Percentiles rank a stretch among this genome's conserved stretches.
These are phyloP conservation scores for Caerostris extrusa DNA, from an alignment of 1,140 invertebrate species.

Conservation along the genomic window DNA sequence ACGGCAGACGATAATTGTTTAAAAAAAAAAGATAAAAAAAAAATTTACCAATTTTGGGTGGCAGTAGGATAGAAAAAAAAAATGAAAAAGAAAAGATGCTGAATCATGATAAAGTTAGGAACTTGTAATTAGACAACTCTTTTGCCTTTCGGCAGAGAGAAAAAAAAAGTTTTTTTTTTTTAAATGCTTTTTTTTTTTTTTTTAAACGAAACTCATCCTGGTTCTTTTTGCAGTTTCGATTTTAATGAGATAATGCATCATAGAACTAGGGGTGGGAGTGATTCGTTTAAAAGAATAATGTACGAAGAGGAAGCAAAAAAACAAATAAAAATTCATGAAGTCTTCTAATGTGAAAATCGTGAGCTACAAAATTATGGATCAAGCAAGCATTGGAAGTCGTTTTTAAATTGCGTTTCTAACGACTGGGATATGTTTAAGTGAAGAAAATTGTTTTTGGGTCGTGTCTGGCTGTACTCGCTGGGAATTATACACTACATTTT, in stretches of 20 bases:
- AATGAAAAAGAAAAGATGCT: slow-evolving; percentile 33
- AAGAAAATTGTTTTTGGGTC: slow-evolving; percentile 55
- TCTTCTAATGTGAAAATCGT: slow-evolving; percentile 73
- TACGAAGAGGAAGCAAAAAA: not conserved
- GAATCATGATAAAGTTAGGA: slow-evolving; percentile 71
- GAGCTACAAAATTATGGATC: slow-evolving; percentile 42
- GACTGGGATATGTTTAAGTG: slow-evolving; percentile 41
- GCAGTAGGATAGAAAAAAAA: not conserved
- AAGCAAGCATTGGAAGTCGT: slow-evolving; percentile 20
- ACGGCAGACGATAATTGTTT: not conserved
- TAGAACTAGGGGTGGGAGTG: slow-evolving; percentile 15
- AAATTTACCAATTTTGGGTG: not conserved
- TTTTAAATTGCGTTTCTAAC: slow-evolving; percentile 75
- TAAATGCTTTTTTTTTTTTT: not conserved
- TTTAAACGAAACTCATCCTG: slow-evolving; percentile 23
- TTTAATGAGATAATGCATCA: slow-evolving; percentile 76
- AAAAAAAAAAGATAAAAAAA: not conserved
- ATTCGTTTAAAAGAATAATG: not conserved
- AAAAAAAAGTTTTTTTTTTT: not conserved
- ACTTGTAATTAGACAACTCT: slow-evolving; percentile 71
- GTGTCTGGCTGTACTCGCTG: not conserved
- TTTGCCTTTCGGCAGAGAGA: slow-evolving; percentile 34
- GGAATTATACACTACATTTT: slow-evolving; percentile 25
- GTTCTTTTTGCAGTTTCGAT: slow-evolving; percentile 55
- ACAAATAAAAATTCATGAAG: slow-evolving; percentile 43